Evolutionary conservation across 2,113 vertebrate species (phyloP).

Genomic region (Podarcis muralis): DNA sequence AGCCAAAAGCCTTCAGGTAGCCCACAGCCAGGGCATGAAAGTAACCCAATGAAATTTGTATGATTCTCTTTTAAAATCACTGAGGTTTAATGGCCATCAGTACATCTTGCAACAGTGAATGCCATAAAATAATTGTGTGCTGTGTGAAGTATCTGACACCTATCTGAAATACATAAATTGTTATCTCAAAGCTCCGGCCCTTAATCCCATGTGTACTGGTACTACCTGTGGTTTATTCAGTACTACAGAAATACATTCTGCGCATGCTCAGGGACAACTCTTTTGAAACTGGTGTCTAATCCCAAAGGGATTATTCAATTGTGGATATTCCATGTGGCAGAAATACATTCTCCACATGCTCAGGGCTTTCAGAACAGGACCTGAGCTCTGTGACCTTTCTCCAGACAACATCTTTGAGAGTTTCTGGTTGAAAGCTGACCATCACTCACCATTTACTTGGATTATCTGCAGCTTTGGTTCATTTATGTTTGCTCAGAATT

Average conservation of each 20-base stretch:
- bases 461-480: too few relatives aligned
- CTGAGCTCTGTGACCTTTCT: too few relatives aligned
- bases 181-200: neutral
- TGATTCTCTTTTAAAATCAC: neutral
- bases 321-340: too few relatives aligned
- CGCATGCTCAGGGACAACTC: neutral
- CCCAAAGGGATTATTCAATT: too few relatives aligned
- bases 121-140: neutral
- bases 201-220: neutral
- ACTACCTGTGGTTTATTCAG: neutral
- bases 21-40: neutral
- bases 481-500: too few relatives aligned
- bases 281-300: too few relatives aligned
- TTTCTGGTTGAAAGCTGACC: too few relatives aligned
- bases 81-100: neutral
- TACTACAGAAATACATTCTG: neutral
- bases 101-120: neutral
- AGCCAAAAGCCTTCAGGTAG: neutral
- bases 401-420: too few relatives aligned
- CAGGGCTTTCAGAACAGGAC: too few relatives aligned
- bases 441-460: too few relatives aligned
- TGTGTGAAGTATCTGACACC: neutral
- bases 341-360: too few relatives aligned
- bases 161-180: neutral
- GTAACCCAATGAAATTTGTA: neutral